phyloP scores from a whole-genome alignment of 2,797 vertebrate species.

The Enoplosus armatus region DNA sequence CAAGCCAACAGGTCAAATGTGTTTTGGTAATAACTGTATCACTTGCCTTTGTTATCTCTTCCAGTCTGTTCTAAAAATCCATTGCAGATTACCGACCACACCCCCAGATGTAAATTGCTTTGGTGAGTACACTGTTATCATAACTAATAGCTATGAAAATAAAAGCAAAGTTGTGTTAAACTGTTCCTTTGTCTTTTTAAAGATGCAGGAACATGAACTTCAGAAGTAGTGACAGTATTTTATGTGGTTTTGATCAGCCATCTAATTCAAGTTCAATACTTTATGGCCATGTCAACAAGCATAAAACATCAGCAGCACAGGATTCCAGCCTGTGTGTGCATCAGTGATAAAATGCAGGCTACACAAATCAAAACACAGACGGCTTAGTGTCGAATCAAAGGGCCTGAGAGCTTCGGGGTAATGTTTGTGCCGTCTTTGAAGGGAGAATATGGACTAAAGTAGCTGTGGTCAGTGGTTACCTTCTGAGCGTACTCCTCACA shows the following conservation, averaged over 20 bases:
- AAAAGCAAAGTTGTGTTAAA: neutral
- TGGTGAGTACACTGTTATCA: too few relatives aligned
- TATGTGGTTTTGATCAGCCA: neutral
- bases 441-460: neutral
- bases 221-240: neutral
- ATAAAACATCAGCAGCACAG: neutral
- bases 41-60: too few relatives aligned
- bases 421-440: neutral
- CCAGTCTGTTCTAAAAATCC: neutral
- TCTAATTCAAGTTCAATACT: neutral
- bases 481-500: slow-evolving; percentile 96
- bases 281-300: neutral
- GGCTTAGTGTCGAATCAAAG: neutral
- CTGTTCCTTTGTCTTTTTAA: neutral
- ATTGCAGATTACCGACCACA: neutral
- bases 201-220: neutral
- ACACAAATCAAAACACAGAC: too few relatives aligned
- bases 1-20: neutral
- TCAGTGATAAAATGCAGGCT: neutral
- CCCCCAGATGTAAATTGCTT: neutral
- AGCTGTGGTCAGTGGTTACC: slow-evolving; percentile 78
- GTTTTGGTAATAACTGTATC: too few relatives aligned
- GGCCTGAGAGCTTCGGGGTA: neutral
- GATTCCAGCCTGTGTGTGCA: neutral
- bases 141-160: neutral